Base-by-base conservation (phyloP, 2,888 invertebrate species). In the Myopa testacea region DNA sequence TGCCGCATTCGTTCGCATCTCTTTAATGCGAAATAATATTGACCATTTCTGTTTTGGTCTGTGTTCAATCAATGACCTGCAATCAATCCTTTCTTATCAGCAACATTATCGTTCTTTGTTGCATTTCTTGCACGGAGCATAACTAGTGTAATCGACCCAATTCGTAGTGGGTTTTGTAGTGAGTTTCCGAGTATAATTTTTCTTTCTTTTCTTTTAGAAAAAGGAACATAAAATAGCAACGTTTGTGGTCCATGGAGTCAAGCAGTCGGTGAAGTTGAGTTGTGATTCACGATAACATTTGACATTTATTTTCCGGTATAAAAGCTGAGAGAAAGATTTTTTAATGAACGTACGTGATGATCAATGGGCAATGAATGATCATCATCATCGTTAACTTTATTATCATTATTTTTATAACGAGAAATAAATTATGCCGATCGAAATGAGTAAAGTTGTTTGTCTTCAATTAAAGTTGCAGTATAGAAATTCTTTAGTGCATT, bases 51-150 rank as follows among this genome's bases (percentile, higher is more conserved):
- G 19, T 62, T 45, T 63, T n/a, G 45, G 55, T 68, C 34, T 70
- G 52, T 19, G 65, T 70, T n/a, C 10, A 45, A 45, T 45, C 3
- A 45, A 6, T 45, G 45, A 14, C 52, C 16, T 26, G 40, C 75
- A 65, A 52, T 65, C 75, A 75, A 75, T 75, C 75, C 75, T 75
- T 75, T 58, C 75, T 75, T 75, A 75, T 75, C 75, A 58, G 75
- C 58, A 40, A 52, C 63, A 40, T 62, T 73, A 73, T 45, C 45
- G 63, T 14, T 75, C 4, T 55, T 74, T 37, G 52, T 37, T 26
- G 7, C 55, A n/a, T n/a, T 38, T 55, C 12, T 67, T n/a, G n/a
- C 34, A n/a, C 45, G 16, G 12, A 37, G 67, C 75, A 19, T 37
- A 67, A 67, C n/a, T 58, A 67, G 45, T 45, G 45, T 62, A 62